phyloP scores from a whole-genome alignment of 2,113 vertebrate species.

The Euleptes europaea region DNA sequence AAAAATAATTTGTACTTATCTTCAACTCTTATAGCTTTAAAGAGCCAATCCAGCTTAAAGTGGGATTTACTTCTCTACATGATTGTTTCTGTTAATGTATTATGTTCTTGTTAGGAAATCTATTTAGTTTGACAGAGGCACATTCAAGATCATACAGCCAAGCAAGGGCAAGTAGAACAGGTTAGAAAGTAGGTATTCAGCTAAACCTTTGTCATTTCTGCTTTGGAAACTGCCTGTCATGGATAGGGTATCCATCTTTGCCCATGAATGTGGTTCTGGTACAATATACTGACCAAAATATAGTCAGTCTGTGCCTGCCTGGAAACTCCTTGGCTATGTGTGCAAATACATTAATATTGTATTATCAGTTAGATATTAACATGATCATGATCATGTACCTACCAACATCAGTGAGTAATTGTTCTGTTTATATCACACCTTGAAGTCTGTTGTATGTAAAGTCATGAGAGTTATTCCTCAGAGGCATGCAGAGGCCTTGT shows the following conservation, averaged over 20 bases:
- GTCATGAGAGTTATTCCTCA: no score
- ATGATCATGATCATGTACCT: no score
- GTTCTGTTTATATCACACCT: no score
- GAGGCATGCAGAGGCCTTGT: not conserved
- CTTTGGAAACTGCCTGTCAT: not conserved
- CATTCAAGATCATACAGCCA: not conserved
- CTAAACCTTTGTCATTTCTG: not conserved
- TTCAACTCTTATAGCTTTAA: not conserved
- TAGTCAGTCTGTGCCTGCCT: no score
- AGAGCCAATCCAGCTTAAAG: not conserved
- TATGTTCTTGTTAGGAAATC: not conserved
- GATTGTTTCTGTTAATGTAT: not conserved
- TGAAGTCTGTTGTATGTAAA: no score
- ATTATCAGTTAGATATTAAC: no score
- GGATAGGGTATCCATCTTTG: not conserved
- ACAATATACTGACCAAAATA: not conserved
- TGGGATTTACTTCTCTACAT: not conserved
- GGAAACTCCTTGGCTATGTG: no score
- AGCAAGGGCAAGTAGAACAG: not conserved
- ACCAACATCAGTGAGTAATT: no score
- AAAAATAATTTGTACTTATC: not conserved
- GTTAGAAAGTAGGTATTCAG: not conserved
- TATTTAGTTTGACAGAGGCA: not conserved
- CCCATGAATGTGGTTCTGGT: not conserved
- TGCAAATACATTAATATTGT: no score